A percentile compares a stretch with the other conserved stretches of the same genome.
phyloP scores from a whole-genome alignment of 2,797 vertebrate genomes.

The Chaetophractus vellerosus region DNA sequence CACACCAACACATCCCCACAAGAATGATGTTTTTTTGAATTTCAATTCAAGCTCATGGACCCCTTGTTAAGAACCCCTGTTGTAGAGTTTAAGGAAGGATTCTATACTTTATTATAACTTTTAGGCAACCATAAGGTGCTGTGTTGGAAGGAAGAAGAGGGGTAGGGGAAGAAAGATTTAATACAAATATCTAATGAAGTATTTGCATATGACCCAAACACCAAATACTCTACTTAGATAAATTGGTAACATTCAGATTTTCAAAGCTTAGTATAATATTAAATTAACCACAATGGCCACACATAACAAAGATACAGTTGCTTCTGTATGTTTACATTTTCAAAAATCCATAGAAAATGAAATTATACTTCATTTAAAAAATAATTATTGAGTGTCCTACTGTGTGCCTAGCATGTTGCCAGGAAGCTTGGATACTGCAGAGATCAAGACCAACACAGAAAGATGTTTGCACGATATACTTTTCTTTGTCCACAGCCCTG shows the following conservation, averaged over 20 bases:
- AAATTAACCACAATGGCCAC: conserved; percentile 50
- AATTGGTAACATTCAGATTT: conserved; percentile 49
- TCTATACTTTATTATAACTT: conserved; percentile 22
- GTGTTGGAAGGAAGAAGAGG: background rate
- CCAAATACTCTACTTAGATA: conserved; percentile 14
- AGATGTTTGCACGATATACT: conserved; percentile 51
- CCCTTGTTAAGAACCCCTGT: background rate
- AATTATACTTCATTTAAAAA: background rate
- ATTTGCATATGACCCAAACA: background rate
- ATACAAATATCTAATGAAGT: background rate
- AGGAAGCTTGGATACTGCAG: background rate
- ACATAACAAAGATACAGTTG: conserved; percentile 18
- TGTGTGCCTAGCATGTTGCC: background rate
- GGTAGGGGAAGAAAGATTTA: background rate
- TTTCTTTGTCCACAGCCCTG: conserved; percentile 19
- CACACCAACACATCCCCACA: too few relatives aligned
- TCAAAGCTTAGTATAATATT: conserved; percentile 43
- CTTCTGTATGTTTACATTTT: background rate
- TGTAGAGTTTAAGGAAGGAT: conserved; percentile 8
- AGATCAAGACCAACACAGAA: conserved; percentile 19
- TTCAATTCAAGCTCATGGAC: too few relatives aligned
- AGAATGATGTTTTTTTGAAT: too few relatives aligned
- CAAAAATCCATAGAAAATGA: conserved; percentile 12
- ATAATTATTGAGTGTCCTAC: background rate
- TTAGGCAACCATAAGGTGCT: background rate